phyloP scores from a whole-genome alignment of 1,140 invertebrate genomes.

The Camponotus pennsylvanicus region DNA sequence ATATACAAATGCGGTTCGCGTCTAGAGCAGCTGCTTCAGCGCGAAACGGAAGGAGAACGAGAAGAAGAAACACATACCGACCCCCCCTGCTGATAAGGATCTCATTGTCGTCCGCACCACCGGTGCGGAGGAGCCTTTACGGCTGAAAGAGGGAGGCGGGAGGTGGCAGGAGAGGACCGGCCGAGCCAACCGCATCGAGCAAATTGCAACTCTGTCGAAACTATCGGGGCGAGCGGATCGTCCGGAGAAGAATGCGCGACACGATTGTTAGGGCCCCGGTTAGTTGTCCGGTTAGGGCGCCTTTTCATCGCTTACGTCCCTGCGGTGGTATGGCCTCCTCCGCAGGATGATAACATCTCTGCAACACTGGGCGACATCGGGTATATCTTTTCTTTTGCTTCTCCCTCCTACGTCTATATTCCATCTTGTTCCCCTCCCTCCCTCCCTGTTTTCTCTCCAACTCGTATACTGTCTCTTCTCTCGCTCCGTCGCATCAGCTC shows the following conservation, averaged over 20 bases:
- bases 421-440: not conserved
- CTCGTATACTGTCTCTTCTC: not conserved
- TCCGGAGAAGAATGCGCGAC: conserved; percentile 72
- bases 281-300: conserved; percentile 60
- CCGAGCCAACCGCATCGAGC: conserved; percentile 63
- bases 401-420: conserved; percentile 20
- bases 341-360: conserved; percentile 72
- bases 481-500: conserved; percentile 10
- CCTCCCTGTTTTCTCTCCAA: not conserved
- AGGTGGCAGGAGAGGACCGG: not conserved
- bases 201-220: conserved; percentile 80
- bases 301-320: conserved; percentile 73
- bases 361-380: conserved; percentile 67
- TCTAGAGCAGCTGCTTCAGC: conserved; percentile 59
- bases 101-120: conserved; percentile 58
- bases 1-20: conserved; percentile 54
- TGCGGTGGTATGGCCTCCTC: conserved; percentile 68
- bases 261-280: conserved; percentile 70
- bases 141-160: not conserved
- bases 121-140: conserved; percentile 61
- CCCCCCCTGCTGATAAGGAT: conserved; percentile 61
- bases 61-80: conserved; percentile 53
- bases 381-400: conserved; percentile 25
- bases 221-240: conserved; percentile 73
- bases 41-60: conserved; percentile 5